Base-by-base conservation (phyloP, 2,888 invertebrate genomes). In the Drosophila cognata region DNA sequence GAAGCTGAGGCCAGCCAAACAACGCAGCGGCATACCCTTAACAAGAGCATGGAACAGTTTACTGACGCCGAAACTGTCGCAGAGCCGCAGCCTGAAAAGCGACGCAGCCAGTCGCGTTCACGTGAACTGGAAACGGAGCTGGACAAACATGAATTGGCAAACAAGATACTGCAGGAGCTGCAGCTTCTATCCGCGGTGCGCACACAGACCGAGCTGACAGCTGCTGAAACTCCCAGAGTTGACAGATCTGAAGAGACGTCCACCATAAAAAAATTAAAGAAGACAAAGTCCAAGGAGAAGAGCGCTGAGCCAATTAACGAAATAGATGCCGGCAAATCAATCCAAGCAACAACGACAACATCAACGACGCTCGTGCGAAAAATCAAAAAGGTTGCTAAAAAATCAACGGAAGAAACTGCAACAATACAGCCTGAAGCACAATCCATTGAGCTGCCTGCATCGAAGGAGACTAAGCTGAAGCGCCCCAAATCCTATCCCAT, bases 401-500 rank as follows among this genome's bases (percentile, higher is more conserved):
- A 91, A 62, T n/a, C 89, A 13, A 82, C 90, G 28, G 65, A 79
- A 4, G 82, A 85, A 13, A 33, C 25, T 1, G 2, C n/a, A 6
- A 8, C 28, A 21, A 2, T 25, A 28, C 71, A 21, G 46, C n/a
- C 41, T 10, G 81, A 81, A 4, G 28, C 72, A 0, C 84, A 81
- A 43, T 13, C 74, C 18, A 77, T 65, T 4, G 87, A 91, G 13
- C 74, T 82, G 16, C 81, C 75, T 0, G 56, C 55, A 0, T 21
- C 92, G 43, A 93, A 88, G 61, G 94, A 93, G 71, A 94, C 95
- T 2, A 94, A 94, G 83, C 87, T 95, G 7, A 93, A 94, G 33
- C 92, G 95, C 16, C 95, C 95, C 1, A 95, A 94, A 79, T 95
- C 95, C 48, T 95, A 94, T 85, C 94, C 95, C 1, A 93, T 93